Base-by-base conservation (phyloP, 2,797 vertebrate genomes). In the Tiaroga cobitis region DNA sequence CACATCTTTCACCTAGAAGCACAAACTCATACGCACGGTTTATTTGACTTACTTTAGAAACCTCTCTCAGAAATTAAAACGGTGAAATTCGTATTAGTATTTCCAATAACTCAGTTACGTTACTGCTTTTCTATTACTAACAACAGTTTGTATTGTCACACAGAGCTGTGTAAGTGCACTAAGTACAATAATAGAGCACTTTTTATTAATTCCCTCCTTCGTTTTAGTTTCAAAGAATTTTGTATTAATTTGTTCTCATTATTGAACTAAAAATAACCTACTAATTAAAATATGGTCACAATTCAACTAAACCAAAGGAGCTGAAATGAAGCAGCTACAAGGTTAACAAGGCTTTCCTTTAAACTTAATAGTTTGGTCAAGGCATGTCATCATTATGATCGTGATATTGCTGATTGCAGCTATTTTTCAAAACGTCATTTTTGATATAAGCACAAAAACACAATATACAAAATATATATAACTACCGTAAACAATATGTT, bases 51-150 rank as follows among this genome's bases (percentile, higher is more conserved):
- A 49, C 46, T 49, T 49, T 18, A 29, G 26, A 63, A 63, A 63
- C 26, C 16, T 63, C n/a, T 26, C n/a, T 61, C 10, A 13, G n/a
- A 61, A 26, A 63, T 29, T 26, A 63, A n/a, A 61, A 61, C 24
- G 0, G n/a, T 61, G n/a, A 61, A 61, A 61, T 13, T 9, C 8
- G 8, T 56, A 9, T 24, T 21, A 26, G 56, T 26, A 13, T n/a
- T 4, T 59, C 21, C 54, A n/a, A 5, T 63, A 0, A 61, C 7
- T 29, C 0, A 5, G 2, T 26, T n/a, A 0, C 0, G 24, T 59
- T 11, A 11, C 3, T 11, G 8, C 11, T 61, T 59, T 61, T 16
- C 11, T 29, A 63, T 63, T 3, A 0, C 61, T 7, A 29, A 29
- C 61, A 63, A 29, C 59, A 63, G 5, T 61, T 63, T 63, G 59